phyloP scores from a whole-genome alignment of 2,113 vertebrate genomes.

The Nothobranchius kuhntae region DNA sequence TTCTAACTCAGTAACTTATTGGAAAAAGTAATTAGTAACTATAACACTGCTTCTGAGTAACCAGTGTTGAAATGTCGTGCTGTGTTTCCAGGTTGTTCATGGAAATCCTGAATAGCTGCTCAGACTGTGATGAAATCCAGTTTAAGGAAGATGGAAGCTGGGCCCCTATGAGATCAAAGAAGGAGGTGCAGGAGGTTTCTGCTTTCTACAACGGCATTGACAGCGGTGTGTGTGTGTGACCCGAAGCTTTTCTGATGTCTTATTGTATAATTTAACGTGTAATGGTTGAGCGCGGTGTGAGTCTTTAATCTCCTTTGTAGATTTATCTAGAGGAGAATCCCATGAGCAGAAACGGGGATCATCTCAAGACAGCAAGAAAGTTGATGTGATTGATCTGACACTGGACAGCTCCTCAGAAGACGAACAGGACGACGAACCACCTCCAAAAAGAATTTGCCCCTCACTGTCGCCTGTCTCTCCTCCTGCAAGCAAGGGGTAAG shows the following conservation, averaged over 20 bases:
- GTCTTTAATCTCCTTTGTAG: conserved; percentile 54
- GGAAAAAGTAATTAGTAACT: too few species aligned
- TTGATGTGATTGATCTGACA: conserved; percentile 96
- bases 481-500: conserved; percentile 88
- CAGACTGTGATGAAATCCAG: conserved; percentile 97
- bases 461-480: conserved; percentile 92
- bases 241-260: neutral
- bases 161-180: conserved; percentile 96
- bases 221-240: conserved; percentile 71
- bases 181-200: conserved; percentile 94
- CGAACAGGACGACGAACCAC: conserved; percentile 89
- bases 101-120: conserved; percentile 96
- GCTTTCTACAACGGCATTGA: conserved; percentile 89
- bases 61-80: neutral
- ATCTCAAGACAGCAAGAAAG: conserved; percentile 84
- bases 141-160: conserved; percentile 96
- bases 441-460: conserved; percentile 90
- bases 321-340: conserved; percentile 83
- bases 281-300: conserved; percentile 4
- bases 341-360: conserved; percentile 89
- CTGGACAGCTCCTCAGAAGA: conserved; percentile 97
- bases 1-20: too few species aligned
- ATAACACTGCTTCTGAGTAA: neutral
- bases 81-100: conserved; percentile 88
- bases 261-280: neutral